These are phyloP conservation scores for Seriola aureovittata DNA, from an alignment of 2,113 vertebrate genomes.

Conservation along the genomic window DNA sequence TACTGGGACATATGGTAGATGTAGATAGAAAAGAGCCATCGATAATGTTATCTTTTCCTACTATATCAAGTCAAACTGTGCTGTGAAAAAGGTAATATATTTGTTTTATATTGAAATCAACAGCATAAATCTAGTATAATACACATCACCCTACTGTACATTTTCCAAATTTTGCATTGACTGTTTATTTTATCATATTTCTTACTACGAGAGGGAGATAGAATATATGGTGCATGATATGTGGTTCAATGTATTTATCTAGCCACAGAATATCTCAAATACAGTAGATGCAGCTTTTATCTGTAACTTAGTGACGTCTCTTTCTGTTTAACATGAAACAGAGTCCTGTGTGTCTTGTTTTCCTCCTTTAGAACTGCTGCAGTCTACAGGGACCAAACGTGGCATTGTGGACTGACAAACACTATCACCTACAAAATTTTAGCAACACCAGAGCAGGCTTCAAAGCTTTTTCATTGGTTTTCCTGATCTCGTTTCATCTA, in stretches of 20 bases:
- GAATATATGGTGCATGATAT: no score
- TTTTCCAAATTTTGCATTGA: no score
- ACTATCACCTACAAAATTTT: neutral
- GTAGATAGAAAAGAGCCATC: neutral
- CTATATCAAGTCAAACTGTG: no score
- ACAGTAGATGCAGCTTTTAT: neutral
- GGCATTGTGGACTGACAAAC: conserved; percentile 3
- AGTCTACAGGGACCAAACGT: conserved; percentile 8
- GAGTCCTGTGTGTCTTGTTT: neutral
- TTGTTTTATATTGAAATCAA: no score
- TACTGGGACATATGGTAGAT: neutral
- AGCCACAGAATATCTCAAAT: neutral
- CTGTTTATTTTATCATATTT: neutral
- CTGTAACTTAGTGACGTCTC: neutral
- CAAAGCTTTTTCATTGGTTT: neutral
- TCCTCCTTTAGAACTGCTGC: neutral
- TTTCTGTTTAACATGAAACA: conserved; percentile 13
- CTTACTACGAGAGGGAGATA: neutral
- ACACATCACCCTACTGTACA: no score
- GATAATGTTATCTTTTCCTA: no score
- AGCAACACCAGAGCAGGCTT: neutral
- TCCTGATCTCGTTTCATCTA: neutral
- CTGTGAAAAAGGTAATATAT: no score
- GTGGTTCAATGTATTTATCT: neutral
- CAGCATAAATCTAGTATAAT: no score